Conservation (phyloP, 1,140 invertebrate genomes). For the Orius insidiosus region DNA sequence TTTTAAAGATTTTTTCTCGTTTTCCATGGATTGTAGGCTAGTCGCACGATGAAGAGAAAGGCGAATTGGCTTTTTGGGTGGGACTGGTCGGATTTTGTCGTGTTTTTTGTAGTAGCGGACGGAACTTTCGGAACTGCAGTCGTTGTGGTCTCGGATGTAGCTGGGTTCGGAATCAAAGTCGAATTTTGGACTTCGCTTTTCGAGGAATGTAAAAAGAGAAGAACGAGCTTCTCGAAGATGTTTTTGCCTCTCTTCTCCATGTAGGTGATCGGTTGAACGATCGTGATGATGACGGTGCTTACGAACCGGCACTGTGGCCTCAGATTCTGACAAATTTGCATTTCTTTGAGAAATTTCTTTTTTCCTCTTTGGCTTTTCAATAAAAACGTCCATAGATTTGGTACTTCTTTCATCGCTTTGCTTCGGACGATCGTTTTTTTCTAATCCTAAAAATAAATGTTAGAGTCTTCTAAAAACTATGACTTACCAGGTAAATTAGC, state of each 20-base stretch:
- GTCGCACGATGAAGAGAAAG: constrained; percentile 62
- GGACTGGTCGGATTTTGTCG: constrained; percentile 37
- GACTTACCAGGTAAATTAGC: constrained; percentile 33
- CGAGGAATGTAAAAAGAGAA: constrained; percentile 22
- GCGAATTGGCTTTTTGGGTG: constrained; percentile 66
- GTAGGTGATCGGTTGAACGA: constrained; percentile 16
- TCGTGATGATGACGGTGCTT: constrained; percentile 16
- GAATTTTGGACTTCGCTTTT: constrained; percentile 35
- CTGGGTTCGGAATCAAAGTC: constrained; percentile 45
- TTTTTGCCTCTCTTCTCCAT: constrained; percentile 18
- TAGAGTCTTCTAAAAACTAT: not conserved
- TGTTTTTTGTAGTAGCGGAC: constrained; percentile 30
- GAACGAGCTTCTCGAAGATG: constrained; percentile 23
- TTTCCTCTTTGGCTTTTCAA: constrained; percentile 14
- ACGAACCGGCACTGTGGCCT: not conserved
- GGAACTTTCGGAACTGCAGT: constrained; percentile 20
- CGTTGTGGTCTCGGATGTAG: constrained; percentile 27
- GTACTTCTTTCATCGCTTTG: constrained; percentile 13
- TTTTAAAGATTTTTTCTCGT: constrained; percentile 30
- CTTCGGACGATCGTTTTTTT: not conserved
- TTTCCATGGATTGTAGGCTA: constrained; percentile 57
- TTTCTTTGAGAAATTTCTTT: constrained; percentile 12
- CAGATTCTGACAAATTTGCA: constrained; percentile 17
- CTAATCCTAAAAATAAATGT: constrained; percentile 1
- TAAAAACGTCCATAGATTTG: constrained; percentile 16